Evolutionary conservation across 2,888 invertebrate genomes (phyloP), one percentile per base, ranked within the genome.

Genomic region (Limnephilus auricula): DNA sequence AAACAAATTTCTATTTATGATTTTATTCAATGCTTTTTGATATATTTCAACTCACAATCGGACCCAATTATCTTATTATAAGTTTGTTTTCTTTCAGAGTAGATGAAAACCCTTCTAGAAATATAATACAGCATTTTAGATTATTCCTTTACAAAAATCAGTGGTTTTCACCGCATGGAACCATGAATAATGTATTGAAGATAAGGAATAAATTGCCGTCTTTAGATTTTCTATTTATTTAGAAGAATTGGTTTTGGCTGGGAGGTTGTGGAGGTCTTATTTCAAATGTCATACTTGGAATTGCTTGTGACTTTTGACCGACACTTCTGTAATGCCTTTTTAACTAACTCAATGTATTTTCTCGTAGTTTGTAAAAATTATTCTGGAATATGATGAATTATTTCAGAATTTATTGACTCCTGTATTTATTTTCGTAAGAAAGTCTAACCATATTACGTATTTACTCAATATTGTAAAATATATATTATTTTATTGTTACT

Each of bases 261-360:
- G 15, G 18, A 50, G 45, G 13, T 30, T 79, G 31, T 79, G 30
- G 79, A 30, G 12, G 30, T 30, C 31, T 30, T 12, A 10, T 79
- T 12, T 79, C 79, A 79, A 79, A 79, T 79, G 31, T 79, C 79
- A 79, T 12, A 79, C 79, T 79, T 79, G 10, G 79, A 79, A 30
- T 13, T 79, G 15, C 79, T 30, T 31, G 12, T 79, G 79, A 79
- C 79, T 79, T 79, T 79, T 79, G 79, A 31, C 79, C 79, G 30
- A 30, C 30, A 31, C 31, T 79, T 30, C 30, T 25, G 9, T 79
- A 79, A 79, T 31, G 31, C 6, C 13, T 30, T 79, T 79, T 79
- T 79, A 79, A 30, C 6, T 1, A 50, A 50, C 18, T 18, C 50
- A 6, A 18, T 18, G 18, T 50, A 18, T 50, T 50, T 50, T 25